Evolutionary conservation across 2,113 vertebrate species (phyloP).

Genomic region (Jacana jacana): DNA sequence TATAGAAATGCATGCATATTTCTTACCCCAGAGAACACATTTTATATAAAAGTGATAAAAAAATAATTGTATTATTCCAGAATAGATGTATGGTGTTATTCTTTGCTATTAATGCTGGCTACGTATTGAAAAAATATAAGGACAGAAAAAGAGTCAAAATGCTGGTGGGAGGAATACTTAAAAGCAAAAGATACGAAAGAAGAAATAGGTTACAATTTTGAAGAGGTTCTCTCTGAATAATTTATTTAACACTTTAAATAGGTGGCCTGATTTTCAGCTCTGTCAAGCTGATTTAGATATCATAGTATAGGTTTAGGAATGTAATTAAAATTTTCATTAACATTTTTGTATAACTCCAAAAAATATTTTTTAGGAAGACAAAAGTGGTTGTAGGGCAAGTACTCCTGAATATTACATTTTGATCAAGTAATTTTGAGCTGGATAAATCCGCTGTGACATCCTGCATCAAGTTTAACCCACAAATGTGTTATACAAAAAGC

Average conservation of each 20-base stretch:
- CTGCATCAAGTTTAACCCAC: background rate
- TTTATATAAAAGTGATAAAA: background rate
- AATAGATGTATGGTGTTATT: background rate
- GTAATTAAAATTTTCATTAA: background rate
- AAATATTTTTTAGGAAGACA: background rate
- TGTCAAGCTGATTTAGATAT: background rate
- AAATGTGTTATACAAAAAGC: background rate
- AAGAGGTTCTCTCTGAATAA: background rate
- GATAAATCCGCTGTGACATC: accelerated
- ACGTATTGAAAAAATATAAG: background rate
- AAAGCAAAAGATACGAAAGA: background rate
- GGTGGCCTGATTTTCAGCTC: constrained; percentile 2
- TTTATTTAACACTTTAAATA: background rate
- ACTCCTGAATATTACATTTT: background rate
- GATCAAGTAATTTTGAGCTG: background rate
- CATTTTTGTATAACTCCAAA: background rate
- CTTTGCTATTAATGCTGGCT: background rate
- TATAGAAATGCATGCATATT: background rate
- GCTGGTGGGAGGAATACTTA: background rate
- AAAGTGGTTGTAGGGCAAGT: background rate
- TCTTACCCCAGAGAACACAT: background rate
- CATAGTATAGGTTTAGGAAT: background rate
- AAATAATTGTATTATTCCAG: background rate
- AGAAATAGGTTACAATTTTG: constrained; percentile 11
- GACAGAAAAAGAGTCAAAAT: background rate